Evolutionary conservation across 2,113 vertebrate species (phyloP), one percentile per base, ranked within the genome.

Genomic region (Dicaeum eximium): DNA sequence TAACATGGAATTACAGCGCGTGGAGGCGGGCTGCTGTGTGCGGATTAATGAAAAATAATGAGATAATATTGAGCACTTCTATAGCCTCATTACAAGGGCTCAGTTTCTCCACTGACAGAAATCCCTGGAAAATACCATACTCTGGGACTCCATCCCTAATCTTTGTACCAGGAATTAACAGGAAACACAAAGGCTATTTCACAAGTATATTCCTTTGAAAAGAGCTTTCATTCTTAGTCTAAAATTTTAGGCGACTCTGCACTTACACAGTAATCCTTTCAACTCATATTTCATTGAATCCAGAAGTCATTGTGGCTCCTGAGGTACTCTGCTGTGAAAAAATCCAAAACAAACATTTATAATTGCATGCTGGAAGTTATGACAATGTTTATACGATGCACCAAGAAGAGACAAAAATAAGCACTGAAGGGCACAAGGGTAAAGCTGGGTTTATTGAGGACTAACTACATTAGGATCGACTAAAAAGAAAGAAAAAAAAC

Each of bases 11-110:
- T 96, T 95, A 92, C 88, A 84, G 95, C 6, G 1, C 30, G 89
- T 61, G 96, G 94, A 91, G 95, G 96, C 57, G 94, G 94, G 91
- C 78, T 87, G 92, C 51, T 78, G 93, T 40, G 60, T 1, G 1
- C 0, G 21, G 93, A 96, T 94, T 96, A 97, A 97, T 95, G 95
- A 94, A 80, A 96, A 96, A 96, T 95, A 96, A 97, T 90, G 93
- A 97, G 90, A 96, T 92, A 95, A 96, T 94, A 96, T 74, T 74
- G 90, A 96, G 80, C 72, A 71, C 78, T 96, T 92, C 83, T 80
- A 23, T 27, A 80, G 82, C 38, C 86, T 95, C 65, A 84, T 94
- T 93, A 93, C 82, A 86, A 86, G 40, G 65, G 71, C 64, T 95
- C 44, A 0, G 27, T 83, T 96, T 61, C 93, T 93, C 51, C 80